phyloP scores from a whole-genome alignment of 2,113 vertebrate genomes.

The Mastomys coucha region DNA sequence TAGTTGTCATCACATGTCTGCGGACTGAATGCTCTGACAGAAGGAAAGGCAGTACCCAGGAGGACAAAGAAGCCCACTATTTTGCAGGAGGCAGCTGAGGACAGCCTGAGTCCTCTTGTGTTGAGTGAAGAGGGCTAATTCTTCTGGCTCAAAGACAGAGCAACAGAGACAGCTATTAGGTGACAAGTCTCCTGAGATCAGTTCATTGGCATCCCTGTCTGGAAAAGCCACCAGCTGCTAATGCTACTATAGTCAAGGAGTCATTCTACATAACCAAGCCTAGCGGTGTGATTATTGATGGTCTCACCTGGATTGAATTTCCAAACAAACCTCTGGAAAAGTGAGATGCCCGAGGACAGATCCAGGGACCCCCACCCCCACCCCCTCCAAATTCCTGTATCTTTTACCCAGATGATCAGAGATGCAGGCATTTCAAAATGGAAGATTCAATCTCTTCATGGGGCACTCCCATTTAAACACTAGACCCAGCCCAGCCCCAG shows the following conservation, averaged over 20 bases:
- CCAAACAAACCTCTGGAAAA: slow-evolving; percentile 69
- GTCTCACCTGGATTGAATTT: slow-evolving; percentile 57
- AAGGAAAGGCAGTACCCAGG: neutral
- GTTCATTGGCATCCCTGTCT: slow-evolving; percentile 32
- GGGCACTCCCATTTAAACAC: slow-evolving; percentile 17
- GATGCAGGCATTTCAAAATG: neutral
- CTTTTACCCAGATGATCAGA: neutral
- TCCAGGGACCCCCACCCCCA: neutral
- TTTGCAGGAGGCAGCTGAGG: slow-evolving; percentile 24
- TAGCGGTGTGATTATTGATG: slow-evolving; percentile 23
- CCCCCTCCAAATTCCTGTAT: neutral
- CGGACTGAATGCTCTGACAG: neutral
- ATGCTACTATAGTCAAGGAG: slow-evolving; percentile 26
- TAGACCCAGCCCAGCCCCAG: neutral
- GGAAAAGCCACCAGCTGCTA: slow-evolving; percentile 45
- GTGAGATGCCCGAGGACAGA: slow-evolving; percentile 17
- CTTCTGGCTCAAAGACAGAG: slow-evolving; percentile 31
- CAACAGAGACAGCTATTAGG: neutral
- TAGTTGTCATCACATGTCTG: neutral
- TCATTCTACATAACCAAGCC: neutral
- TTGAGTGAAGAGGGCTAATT: neutral
- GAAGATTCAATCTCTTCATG: slow-evolving; percentile 43
- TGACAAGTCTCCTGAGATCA: neutral
- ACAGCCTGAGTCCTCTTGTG: neutral
- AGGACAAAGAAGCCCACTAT: neutral